Base-by-base conservation (phyloP, 2,797 vertebrate genomes). In the Enteromius fasciolatus region DNA sequence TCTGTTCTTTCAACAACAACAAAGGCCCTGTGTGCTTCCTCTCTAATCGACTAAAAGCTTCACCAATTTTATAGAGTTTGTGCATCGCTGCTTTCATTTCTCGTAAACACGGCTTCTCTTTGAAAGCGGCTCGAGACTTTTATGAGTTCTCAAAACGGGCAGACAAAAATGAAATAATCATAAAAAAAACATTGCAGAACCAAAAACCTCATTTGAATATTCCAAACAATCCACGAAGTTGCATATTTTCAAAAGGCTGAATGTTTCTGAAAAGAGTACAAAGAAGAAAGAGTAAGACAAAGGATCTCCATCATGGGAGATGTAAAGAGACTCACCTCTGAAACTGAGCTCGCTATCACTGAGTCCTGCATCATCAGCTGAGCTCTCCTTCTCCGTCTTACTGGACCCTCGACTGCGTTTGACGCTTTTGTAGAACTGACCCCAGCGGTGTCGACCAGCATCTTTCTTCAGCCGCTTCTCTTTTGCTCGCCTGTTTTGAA, bases 261-360 rank as follows among this genome's bases (percentile, higher is more conserved):
- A 82, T 82, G 81, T 59, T 59, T 78, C 81, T 87, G 88, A 84
- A 52, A 61, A 59, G 81, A 91, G 89, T 87, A 79, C 63, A 59
- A 84, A 52, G 48, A 20, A 89, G 87, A 86, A 84, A 89, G 86
- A 85, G 46, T 28, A 28, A 28, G 25, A 57, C 59, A 78, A 85
- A 86, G 54, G n/a, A n/a, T n/a, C n/a, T n/a, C n/a, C 23, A 33
- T 15, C 23, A 1, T 28, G 68, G 36, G 57, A 66, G 12, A 68
- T 80, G 46, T 64, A 14, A 36, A 9, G 6, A 63, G 50, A 57
- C 14, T 80, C 1, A 99, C 98, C 98, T 92, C 98, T 95, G 94
- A 98, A 98, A 91, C 97, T 99, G 86, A 99, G 95, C 85, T 99
- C 98, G n/a, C 97, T 98, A 94, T 99, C 98, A 23, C 98, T 99